Base-by-base conservation (phyloP, 2,113 vertebrate species). In the Chaetodon trifascialis region DNA sequence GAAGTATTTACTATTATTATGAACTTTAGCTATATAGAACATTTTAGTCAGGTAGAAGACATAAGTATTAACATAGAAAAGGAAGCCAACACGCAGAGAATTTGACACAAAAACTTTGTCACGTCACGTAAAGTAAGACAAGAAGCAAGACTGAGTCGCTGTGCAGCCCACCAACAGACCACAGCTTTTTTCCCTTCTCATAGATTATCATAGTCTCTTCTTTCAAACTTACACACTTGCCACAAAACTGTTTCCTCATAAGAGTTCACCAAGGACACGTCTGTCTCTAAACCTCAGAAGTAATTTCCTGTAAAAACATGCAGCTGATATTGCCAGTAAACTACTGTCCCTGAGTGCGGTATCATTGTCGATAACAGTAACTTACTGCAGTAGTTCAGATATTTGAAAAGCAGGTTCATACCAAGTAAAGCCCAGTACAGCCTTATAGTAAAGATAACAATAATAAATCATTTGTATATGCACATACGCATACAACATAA, bases 181-280 rank as follows among this genome's bases (percentile, higher is more conserved):
- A 67, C 51, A 65, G 40, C 65, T 40, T 4, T n/a, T 42, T 54
- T 21, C 23, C 38, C 65, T n/a, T 66, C 84, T 60, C 59, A 30
- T 0, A 66, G 30, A 84, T 46, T 42, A 36, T 30, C 1, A 15
- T 55, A 5, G 4, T 12, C 11, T 19, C 17, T 42, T 0, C 19
- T 65, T 36, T 70, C 11, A 17, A 11, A 62, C 44, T 79, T 17
- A 8, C 1, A 44, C 47, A 49, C 60, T 2, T 34, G 63, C 36
- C 4, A 0, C 54, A 64, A 4, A 30, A 47, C 44, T 59, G 47
- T n/a, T 69, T 59, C 56, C 40, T 78, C 71, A 73, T 62, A 73
- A 69, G 71, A 25, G 15, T 9, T 40, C 4, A 71, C 9, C 34
- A 25, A 40, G 11, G n/a, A 12, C 14, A 3, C 12, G 19, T 54